phyloP scores from a whole-genome alignment of 1,140 invertebrate genomes.

The Hyphantria cunea region DNA sequence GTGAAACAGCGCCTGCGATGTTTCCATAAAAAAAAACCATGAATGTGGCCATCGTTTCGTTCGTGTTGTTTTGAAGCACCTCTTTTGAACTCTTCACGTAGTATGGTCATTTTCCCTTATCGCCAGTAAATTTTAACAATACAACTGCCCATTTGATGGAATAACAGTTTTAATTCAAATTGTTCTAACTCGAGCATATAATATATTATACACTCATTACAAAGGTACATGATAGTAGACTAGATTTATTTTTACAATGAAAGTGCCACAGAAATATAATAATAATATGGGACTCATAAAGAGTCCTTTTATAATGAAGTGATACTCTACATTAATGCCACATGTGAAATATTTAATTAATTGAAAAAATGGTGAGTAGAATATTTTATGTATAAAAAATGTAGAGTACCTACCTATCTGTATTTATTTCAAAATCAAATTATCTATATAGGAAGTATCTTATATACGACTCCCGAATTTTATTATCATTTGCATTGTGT shows the following conservation, averaged over 20 bases:
- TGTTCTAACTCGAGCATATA: background rate
- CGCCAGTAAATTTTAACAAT: no score
- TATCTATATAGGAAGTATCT: constrained; percentile 23
- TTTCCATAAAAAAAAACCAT: no score
- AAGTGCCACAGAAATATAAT: constrained; percentile 3
- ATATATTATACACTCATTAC: constrained; percentile 5
- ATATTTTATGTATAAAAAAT: no score
- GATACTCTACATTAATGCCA: no score
- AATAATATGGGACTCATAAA: background rate
- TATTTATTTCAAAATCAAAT: background rate
- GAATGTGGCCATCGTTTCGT: no score
- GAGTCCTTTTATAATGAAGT: no score
- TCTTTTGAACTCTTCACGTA: no score
- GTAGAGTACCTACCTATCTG: no score
- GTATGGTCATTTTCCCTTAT: no score
- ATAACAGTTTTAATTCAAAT: constrained; percentile 11
- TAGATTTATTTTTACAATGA: constrained; percentile 23
- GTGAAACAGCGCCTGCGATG: no score
- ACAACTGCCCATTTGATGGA: constrained; percentile 26
- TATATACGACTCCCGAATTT: constrained; percentile 25
- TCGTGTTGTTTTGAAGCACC: no score
- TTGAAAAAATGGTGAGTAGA: no score
- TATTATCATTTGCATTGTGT: constrained; percentile 26
- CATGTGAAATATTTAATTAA: constrained; percentile 11
- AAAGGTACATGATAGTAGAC: constrained; percentile 25